Evolutionary conservation across 1,140 invertebrate species (phyloP).

Genomic region (Ceratina australensis): DNA sequence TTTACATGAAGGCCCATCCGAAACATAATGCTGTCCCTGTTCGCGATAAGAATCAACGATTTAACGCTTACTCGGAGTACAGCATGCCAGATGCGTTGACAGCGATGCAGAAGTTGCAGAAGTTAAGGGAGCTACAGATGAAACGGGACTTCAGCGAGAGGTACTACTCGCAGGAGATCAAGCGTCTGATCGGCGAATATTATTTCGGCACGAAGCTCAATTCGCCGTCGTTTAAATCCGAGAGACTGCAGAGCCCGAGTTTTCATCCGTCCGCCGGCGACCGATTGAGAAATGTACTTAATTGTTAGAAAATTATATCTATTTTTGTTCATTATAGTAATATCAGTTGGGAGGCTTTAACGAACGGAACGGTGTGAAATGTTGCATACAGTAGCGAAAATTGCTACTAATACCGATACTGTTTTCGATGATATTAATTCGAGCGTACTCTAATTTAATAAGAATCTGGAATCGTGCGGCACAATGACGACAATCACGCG

Average conservation of each 20-base stretch:
- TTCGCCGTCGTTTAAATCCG: background rate
- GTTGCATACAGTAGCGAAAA: too few relatives aligned
- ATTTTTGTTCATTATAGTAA: background rate
- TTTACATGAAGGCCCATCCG: background rate
- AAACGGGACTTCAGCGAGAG: slow-evolving; percentile 52
- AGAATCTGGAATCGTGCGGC: slow-evolving; percentile 59
- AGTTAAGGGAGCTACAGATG: slow-evolving; percentile 54
- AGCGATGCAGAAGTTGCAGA: slow-evolving; percentile 52
- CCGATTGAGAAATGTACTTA: slow-evolving; percentile 1
- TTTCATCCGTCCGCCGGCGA: slow-evolving; percentile 3
- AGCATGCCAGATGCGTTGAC: slow-evolving; percentile 28
- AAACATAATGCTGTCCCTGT: background rate
- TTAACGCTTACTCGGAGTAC: background rate
- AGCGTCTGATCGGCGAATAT: slow-evolving; percentile 53
- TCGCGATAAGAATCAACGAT: background rate
- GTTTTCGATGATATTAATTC: background rate
- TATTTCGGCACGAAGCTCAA: slow-evolving; percentile 14
- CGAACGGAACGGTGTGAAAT: too few relatives aligned
- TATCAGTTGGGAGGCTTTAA: too few relatives aligned
- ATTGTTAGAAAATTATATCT: background rate
- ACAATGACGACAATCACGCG: slow-evolving; percentile 63
- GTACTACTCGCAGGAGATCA: slow-evolving; percentile 58
- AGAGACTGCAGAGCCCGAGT: slow-evolving; percentile 18
- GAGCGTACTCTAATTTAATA: background rate
- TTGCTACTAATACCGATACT: background rate